These are phyloP conservation scores for Eublepharis macularius DNA, from an alignment of 2,113 vertebrate genomes.

Conservation along the genomic window DNA sequence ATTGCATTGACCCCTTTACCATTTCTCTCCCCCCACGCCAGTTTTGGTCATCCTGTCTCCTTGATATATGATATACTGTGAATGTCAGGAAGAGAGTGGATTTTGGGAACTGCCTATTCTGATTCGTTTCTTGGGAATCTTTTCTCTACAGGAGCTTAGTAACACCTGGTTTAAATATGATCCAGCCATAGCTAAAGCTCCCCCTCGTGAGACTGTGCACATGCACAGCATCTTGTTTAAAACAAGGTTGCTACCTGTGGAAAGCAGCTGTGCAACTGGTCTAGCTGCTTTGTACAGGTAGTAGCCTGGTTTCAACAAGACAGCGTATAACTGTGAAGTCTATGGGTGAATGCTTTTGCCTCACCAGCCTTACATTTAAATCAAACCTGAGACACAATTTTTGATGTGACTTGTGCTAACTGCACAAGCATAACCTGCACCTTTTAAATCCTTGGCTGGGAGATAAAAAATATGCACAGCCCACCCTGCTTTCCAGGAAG, in stretches of 20 bases:
- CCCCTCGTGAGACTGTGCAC: too few species aligned
- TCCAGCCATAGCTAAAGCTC: too few species aligned
- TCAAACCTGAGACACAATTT: not conserved
- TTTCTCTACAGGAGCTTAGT: not conserved
- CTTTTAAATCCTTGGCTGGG: conserved; percentile 30
- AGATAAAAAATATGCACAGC: conserved; percentile 9
- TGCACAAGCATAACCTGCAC: not conserved
- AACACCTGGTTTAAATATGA: too few species aligned
- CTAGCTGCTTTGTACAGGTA: too few species aligned
- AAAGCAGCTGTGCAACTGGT: too few species aligned
- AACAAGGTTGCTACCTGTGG: too few species aligned
- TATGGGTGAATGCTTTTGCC: too few species aligned
- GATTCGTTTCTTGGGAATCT: not conserved
- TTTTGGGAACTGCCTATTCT: not conserved
- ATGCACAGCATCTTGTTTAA: too few species aligned
- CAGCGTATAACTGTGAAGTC: too few species aligned
- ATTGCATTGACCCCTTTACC: not conserved
- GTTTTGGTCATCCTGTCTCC: too few species aligned
- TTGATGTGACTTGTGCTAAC: not conserved
- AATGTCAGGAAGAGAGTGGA: not conserved
- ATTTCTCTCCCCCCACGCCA: not conserved
- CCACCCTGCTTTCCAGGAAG: conserved; percentile 26
- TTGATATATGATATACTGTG: not conserved
- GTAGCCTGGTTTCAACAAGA: too few species aligned
- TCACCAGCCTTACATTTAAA: too few species aligned